These are phyloP conservation scores for Seriola rivoliana DNA, from an alignment of 2,113 vertebrate species.

Conservation along the genomic window DNA sequence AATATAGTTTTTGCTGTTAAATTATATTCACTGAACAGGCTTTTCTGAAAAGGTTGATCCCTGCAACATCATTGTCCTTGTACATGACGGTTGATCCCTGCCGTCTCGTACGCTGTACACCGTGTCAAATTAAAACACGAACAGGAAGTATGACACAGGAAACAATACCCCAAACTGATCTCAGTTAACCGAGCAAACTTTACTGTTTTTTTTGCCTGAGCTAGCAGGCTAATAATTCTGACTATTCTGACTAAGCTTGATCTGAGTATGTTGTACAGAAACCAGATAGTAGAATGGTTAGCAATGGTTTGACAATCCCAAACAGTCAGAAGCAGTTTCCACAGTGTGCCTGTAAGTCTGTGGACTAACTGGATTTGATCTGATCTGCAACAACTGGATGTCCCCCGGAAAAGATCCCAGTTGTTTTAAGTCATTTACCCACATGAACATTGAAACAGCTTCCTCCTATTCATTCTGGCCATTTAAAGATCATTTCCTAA, in stretches of 20 bases:
- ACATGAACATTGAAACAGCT: not conserved
- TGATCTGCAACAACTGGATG: not conserved
- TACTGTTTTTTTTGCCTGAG: not conserved
- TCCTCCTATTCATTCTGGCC: not conserved
- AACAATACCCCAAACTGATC: not conserved
- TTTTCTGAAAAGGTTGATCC: not conserved
- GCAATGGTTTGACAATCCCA: not conserved
- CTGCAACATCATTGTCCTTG: too few species aligned
- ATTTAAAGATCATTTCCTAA: not conserved
- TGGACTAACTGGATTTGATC: slow-evolving; percentile 10
- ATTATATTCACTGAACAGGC: too few species aligned
- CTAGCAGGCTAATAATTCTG: not conserved
- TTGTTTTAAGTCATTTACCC: not conserved
- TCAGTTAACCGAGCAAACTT: too few species aligned
- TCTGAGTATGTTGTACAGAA: not conserved
- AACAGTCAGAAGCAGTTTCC: not conserved
- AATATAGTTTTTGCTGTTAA: too few species aligned
- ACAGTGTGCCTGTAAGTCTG: not conserved
- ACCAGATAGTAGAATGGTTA: not conserved
- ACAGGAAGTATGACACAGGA: too few species aligned
- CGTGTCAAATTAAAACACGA: not conserved
- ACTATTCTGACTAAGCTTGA: not conserved
- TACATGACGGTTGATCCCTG: too few species aligned
- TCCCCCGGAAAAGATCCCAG: not conserved
- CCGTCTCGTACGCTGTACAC: too few species aligned